phyloP scores from a whole-genome alignment of 2,888 invertebrate genomes.

The Troides helena region DNA sequence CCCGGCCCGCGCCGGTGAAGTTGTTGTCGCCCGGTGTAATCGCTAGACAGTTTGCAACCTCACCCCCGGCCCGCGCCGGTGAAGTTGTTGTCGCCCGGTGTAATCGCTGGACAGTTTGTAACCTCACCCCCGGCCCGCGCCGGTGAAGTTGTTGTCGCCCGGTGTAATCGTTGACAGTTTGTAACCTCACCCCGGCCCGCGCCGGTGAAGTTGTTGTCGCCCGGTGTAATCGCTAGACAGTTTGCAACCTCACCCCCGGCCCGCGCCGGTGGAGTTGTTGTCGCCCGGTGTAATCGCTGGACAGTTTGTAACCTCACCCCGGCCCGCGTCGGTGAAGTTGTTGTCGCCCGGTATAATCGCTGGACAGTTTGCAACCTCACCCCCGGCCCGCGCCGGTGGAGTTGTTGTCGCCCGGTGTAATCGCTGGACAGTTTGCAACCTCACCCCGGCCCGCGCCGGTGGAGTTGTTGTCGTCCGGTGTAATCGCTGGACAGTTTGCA shows the following conservation, averaged over 20 bases:
- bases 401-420: constrained; percentile 11
- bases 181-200: constrained; percentile 3
- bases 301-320: constrained; percentile 16
- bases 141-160: constrained; percentile 16
- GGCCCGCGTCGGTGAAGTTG: constrained; percentile 3
- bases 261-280: constrained; percentile 8
- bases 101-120: constrained; percentile 1
- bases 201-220: constrained; percentile 14
- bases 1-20: not conserved
- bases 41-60: constrained; percentile 7
- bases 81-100: constrained; percentile 13
- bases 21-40: constrained; percentile 9
- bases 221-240: not conserved
- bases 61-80: not conserved
- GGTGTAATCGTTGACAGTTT: not conserved
- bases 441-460: not conserved
- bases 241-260: constrained; percentile 9
- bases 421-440: constrained; percentile 5
- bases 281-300: not conserved
- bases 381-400: not conserved
- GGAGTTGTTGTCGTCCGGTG: constrained; percentile 13
- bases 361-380: constrained; percentile 11
- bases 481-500: constrained; percentile 1
- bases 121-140: not conserved
- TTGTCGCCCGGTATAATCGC: not conserved